Conservation (phyloP, 1,140 invertebrate genomes). For the Drosophila nigromelanica region DNA sequence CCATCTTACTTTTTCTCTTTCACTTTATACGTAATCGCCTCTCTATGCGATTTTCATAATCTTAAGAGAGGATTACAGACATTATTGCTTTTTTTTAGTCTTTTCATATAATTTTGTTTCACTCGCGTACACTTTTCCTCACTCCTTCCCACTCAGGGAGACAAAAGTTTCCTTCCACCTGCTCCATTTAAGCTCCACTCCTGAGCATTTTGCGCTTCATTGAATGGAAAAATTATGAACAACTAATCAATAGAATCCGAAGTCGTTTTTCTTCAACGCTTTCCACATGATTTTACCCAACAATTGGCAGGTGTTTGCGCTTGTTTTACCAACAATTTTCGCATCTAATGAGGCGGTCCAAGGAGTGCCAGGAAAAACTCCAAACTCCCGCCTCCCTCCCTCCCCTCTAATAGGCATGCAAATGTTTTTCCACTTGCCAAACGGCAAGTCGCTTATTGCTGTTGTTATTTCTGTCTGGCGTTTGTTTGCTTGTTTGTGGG, state of each 20-base stretch:
- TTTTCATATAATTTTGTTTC: no score
- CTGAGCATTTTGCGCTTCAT: conserved; percentile 63
- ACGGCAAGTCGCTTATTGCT: conserved; percentile 53
- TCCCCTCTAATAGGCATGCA: conserved; percentile 52
- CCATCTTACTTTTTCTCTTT: background rate
- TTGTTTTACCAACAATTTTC: conserved; percentile 82
- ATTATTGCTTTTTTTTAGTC: no score
- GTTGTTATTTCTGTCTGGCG: conserved; percentile 39
- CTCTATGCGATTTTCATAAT: background rate
- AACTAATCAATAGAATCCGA: conserved; percentile 72
- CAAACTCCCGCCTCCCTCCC: background rate
- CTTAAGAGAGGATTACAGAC: background rate
- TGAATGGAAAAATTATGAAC: conserved; percentile 83
- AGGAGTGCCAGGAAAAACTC: conserved; percentile 5
- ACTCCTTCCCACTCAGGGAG: no score
- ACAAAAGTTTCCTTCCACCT: no score
- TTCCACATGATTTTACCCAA: conserved; percentile 33
- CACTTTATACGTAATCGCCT: background rate
- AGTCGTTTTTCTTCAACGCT: background rate
- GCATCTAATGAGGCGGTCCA: conserved; percentile 55
- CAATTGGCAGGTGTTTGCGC: conserved; percentile 73
- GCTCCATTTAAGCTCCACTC: background rate
- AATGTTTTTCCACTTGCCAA: conserved; percentile 77
- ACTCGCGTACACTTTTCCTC: no score
- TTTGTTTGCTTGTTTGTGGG: conserved; percentile 46